phyloP scores from a whole-genome alignment of 2,888 invertebrate genomes.

The Drosophila mimetica region DNA sequence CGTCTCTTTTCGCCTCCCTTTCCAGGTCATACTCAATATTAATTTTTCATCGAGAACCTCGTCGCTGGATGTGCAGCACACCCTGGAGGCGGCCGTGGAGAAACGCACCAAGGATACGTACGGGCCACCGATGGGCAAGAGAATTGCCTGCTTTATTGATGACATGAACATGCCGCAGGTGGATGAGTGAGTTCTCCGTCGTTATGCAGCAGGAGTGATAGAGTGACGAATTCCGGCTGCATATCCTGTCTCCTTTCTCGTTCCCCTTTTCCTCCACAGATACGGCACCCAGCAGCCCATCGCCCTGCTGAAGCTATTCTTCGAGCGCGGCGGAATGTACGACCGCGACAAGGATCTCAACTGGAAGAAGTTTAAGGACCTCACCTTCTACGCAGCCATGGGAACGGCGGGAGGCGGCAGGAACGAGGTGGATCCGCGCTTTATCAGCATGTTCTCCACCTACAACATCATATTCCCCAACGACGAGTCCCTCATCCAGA shows the following conservation, averaged over 20 bases:
- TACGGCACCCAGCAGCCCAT: constrained; percentile 98
- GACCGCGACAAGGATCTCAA: constrained; percentile 94
- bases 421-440: constrained; percentile 95
- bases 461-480: constrained; percentile 94
- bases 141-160: constrained; percentile 95
- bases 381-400: constrained; percentile 92
- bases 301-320: constrained; percentile 94
- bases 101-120: constrained; percentile 95
- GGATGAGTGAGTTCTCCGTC: constrained; percentile 80
- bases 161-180: constrained; percentile 98
- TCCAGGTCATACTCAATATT: constrained; percentile 90
- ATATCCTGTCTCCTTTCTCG: not conserved
- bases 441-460: constrained; percentile 94
- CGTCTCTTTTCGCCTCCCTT: constrained; percentile 18
- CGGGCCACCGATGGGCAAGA: constrained; percentile 95
- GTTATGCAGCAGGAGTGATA: constrained; percentile 2
- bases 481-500: constrained; percentile 90
- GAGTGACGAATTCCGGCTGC: not conserved
- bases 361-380: constrained; percentile 94
- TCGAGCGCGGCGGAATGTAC: constrained; percentile 95
- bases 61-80: constrained; percentile 94
- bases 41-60: constrained; percentile 97
- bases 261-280: constrained; percentile 50
- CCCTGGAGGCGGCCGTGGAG: constrained; percentile 94
- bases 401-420: constrained; percentile 95